Evolutionary conservation across 2,113 vertebrate species (phyloP).

Genomic region (Laticauda laticaudata): DNA sequence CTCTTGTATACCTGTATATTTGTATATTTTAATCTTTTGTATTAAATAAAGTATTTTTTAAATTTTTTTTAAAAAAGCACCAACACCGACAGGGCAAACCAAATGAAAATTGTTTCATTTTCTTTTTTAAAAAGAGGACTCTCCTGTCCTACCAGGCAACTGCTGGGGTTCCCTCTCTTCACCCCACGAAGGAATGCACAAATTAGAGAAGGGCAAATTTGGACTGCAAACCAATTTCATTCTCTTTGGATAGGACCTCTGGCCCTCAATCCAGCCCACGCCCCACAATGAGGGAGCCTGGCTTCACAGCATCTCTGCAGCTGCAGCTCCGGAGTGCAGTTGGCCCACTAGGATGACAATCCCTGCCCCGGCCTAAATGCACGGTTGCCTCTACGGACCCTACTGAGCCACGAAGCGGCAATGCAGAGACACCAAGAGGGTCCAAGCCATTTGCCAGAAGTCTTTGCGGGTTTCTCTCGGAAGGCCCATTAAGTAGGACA

Average conservation of each 20-base stretch:
- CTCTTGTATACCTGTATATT: no score
- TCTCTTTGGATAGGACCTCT: not conserved
- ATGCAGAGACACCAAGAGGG: not conserved
- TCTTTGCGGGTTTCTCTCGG: slow-evolving; percentile 52
- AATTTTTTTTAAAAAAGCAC: no score
- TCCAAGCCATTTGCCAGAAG: not conserved
- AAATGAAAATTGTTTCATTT: no score
- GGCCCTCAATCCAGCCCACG: not conserved
- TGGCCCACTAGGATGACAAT: not conserved
- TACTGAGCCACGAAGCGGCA: not conserved
- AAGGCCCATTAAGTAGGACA: slow-evolving; percentile 68
- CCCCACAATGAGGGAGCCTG: not conserved
- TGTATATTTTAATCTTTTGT: no score
- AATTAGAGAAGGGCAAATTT: not conserved
- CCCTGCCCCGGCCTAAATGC: not conserved
- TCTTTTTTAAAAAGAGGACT: no score
- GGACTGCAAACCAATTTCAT: not conserved
- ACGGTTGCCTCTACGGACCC: not conserved
- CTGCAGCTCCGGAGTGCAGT: not conserved
- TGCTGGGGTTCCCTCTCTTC: not conserved
- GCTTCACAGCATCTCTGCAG: not conserved
- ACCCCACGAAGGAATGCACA: not conserved
- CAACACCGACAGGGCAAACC: no score
- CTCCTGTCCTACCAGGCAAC: not conserved
- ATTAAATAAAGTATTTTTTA: no score